A percentile compares a stretch with the other conserved stretches of the same genome.
phyloP scores from a whole-genome alignment of 2,888 invertebrate genomes.

The Thumatha senex region DNA sequence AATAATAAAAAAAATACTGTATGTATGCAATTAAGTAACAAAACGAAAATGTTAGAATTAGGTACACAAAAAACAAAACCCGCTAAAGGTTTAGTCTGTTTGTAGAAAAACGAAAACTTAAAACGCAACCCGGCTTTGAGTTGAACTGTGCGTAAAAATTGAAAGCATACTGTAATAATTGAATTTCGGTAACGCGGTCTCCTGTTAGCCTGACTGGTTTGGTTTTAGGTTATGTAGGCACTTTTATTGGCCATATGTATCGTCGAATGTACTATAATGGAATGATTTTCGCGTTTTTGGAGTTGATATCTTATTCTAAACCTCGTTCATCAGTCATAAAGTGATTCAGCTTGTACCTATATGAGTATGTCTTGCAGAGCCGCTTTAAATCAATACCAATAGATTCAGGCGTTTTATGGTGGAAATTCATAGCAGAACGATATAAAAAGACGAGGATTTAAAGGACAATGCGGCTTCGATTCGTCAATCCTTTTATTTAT shows the following conservation, averaged over 20 bases:
- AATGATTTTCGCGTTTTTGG: not conserved
- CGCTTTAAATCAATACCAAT: too few relatives aligned
- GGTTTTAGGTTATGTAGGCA: slow-evolving; percentile 3
- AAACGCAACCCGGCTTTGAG: slow-evolving; percentile 21
- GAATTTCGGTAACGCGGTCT: slow-evolving; percentile 53
- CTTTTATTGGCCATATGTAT: slow-evolving; percentile 7
- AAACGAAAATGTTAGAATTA: slow-evolving; percentile 2
- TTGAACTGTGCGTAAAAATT: slow-evolving; percentile 49
- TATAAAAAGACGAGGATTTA: too few relatives aligned
- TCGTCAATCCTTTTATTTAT: too few relatives aligned
- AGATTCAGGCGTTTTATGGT: too few relatives aligned
- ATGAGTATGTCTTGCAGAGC: too few relatives aligned
- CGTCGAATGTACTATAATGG: not conserved
- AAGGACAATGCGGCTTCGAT: too few relatives aligned
- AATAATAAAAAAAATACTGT: too few relatives aligned
- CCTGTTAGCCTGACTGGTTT: slow-evolving; percentile 26
- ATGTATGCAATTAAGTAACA: not conserved
- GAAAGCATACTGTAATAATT: slow-evolving; percentile 59
- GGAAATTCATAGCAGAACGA: too few relatives aligned
- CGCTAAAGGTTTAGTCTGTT: slow-evolving; percentile 26
- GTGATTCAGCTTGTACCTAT: too few relatives aligned
- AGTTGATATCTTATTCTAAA: too few relatives aligned
- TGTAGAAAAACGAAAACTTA: slow-evolving; percentile 25
- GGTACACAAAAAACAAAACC: slow-evolving; percentile 16
- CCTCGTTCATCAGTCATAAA: too few relatives aligned